A percentile compares a stretch with the other conserved stretches of the same genome.
Conservation (phyloP, 2,888 invertebrate species). For the Mycalesis mineus region DNA sequence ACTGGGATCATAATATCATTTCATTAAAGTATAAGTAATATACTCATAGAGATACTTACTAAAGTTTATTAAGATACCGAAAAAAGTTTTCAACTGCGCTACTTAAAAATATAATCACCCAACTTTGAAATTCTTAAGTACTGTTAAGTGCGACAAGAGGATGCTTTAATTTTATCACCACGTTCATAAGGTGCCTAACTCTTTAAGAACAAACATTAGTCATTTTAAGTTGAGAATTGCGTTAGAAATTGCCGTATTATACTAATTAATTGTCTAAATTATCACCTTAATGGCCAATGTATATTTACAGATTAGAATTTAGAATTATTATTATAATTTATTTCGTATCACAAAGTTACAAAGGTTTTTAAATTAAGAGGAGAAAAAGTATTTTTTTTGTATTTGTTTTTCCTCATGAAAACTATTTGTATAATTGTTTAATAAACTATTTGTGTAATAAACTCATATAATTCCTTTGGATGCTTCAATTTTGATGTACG, state of each 20-base stretch:
- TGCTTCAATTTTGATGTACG: too few relatives aligned
- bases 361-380: too few relatives aligned
- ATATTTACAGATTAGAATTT: constrained; percentile 32
- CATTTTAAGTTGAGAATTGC: constrained; percentile 71
- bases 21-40: too few relatives aligned
- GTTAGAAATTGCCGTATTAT: constrained; percentile 72
- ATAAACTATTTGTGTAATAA: too few relatives aligned
- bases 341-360: too few relatives aligned
- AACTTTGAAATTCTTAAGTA: constrained; percentile 48
- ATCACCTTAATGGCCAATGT: constrained; percentile 62
- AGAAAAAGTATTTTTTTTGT: too few relatives aligned
- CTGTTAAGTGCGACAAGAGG: constrained; percentile 51
- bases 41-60: too few relatives aligned
- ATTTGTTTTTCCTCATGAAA: too few relatives aligned
- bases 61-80: too few relatives aligned
- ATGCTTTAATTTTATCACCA: constrained; percentile 64
- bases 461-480: too few relatives aligned
- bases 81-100: constrained; percentile 14
- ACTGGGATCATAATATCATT: too few relatives aligned
- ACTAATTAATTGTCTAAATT: constrained; percentile 73
- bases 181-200: constrained; percentile 73
- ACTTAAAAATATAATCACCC: constrained; percentile 41
- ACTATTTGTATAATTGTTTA: too few relatives aligned
- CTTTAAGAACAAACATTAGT: constrained; percentile 70
- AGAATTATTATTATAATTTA: constrained; percentile 4